Conservation (phyloP, 1,140 invertebrate genomes). For the Ceratoteleas bidentatus region DNA sequence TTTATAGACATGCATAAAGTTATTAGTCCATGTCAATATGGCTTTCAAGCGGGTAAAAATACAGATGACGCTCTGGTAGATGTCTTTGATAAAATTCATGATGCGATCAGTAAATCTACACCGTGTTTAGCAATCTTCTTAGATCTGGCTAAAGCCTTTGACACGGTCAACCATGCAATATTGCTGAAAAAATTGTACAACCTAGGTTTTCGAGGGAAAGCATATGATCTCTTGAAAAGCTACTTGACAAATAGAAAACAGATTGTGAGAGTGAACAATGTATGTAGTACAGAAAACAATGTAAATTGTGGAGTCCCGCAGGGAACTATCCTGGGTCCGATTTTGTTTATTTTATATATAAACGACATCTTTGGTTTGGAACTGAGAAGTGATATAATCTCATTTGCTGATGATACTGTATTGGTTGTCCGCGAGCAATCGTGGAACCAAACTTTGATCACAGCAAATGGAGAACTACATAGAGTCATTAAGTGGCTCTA, state of each 20-base stretch:
- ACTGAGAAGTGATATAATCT: neutral
- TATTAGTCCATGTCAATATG: conserved; percentile 10
- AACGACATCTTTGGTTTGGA: neutral
- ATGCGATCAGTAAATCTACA: neutral
- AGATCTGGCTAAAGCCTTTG: neutral
- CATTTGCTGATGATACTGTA: neutral
- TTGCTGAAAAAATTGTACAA: neutral
- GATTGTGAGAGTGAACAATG: neutral
- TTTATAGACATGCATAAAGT: conserved; percentile 3
- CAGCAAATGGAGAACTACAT: neutral
- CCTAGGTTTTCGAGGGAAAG: neutral
- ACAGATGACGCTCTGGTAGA: conserved; percentile 9
- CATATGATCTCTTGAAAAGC: neutral
- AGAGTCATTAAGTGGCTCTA: neutral
- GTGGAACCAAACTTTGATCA: neutral
- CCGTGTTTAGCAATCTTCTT: neutral
- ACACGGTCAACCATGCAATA: neutral
- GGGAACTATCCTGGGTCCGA: neutral
- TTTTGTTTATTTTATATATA: neutral
- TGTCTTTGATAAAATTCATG: neutral
- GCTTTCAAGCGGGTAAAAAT: conserved; percentile 6
- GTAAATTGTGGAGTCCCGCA: neutral
- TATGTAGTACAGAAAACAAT: neutral
- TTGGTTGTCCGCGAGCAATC: neutral
- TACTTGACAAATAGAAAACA: neutral